Conservation (phyloP, 2,113 vertebrate genomes). For the Tragelaphus imberbis region DNA sequence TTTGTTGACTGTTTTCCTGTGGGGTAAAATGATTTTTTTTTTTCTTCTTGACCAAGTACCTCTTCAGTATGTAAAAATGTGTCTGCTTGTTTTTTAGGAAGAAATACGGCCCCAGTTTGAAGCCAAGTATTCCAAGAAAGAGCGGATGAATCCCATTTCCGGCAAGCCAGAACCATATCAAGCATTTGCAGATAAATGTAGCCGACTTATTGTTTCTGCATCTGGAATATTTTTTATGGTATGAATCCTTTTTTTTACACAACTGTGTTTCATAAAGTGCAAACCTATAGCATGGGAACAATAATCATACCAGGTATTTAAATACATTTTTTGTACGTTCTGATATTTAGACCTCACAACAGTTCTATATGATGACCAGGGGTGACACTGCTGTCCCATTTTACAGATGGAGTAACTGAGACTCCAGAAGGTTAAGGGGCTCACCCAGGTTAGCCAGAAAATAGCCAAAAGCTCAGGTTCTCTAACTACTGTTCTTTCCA, state of each 20-base stretch:
- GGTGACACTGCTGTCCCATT: neutral
- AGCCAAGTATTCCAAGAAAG: constrained; percentile 95
- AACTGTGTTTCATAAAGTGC: constrained; percentile 30
- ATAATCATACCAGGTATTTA: neutral
- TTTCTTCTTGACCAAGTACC: neutral
- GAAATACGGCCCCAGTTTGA: constrained; percentile 97
- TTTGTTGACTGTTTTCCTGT: neutral
- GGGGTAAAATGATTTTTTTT: constrained; percentile 25
- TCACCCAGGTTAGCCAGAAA: neutral
- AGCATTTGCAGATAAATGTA: constrained; percentile 95
- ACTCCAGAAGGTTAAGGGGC: neutral
- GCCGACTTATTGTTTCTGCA: constrained; percentile 91
- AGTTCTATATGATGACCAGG: neutral
- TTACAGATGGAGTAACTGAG: neutral
- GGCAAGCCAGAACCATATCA: constrained; percentile 95
- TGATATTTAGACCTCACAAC: neutral
- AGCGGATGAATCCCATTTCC: constrained; percentile 93
- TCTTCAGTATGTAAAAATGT: constrained; percentile 39
- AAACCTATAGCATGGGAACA: neutral
- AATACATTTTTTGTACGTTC: neutral
- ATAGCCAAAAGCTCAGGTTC: neutral
- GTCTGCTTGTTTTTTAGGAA: constrained; percentile 82
- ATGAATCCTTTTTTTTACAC: constrained; percentile 67
- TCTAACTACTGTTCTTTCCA: neutral
- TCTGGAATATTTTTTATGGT: constrained; percentile 98